Evolutionary conservation across 2,888 invertebrate genomes (phyloP), one percentile per base, ranked within the genome.

Genomic region (Bhutanitis thaidina): DNA sequence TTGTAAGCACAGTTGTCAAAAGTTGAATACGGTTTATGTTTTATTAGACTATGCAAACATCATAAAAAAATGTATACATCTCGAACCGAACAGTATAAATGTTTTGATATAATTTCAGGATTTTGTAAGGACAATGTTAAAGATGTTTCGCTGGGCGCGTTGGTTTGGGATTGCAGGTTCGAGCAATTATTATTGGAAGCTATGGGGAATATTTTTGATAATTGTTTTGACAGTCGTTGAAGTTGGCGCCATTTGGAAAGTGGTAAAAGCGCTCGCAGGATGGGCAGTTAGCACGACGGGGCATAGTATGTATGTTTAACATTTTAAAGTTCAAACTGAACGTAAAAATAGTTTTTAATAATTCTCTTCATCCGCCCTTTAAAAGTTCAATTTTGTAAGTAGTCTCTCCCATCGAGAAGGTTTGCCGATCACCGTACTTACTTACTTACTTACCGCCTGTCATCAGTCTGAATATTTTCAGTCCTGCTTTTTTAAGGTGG

Each of bases 191-290:
- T n/a, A 61, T 0, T 75, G 73, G 65, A 67, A 67, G 37, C 7
- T 65, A 0, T 81, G 76, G 75, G 74, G 72, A 5, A 20, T 60
- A 1, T 1, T 67, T 0, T 27, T 82, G 3, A 29, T 80, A 1
- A 12, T 53, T 0, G 30, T 63, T 0, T 53, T 81, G 3, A 12
- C 74, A 0, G 29, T 54, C 0, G 66, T 80, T 1, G 71, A 76
- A 40, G 51, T 43, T 0, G 55, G 64, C 12, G 70, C 79, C 7
- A 65, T 79, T 12, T 80, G 77, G 75, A 82, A 75, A 40, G 74
- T 82, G 0, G 59, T 82, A 0, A 77, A 70, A 48, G 75, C 78
- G 2, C 49, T 82, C 0, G 69, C 70, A n/a, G 82, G 81, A 1
- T 67, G 71, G 64, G 77, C 80, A 3, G 57, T 59, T 3, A 78